These are phyloP conservation scores for Sardina pilchardus DNA, from an alignment of 2,113 vertebrate species.

Conservation along the genomic window DNA sequence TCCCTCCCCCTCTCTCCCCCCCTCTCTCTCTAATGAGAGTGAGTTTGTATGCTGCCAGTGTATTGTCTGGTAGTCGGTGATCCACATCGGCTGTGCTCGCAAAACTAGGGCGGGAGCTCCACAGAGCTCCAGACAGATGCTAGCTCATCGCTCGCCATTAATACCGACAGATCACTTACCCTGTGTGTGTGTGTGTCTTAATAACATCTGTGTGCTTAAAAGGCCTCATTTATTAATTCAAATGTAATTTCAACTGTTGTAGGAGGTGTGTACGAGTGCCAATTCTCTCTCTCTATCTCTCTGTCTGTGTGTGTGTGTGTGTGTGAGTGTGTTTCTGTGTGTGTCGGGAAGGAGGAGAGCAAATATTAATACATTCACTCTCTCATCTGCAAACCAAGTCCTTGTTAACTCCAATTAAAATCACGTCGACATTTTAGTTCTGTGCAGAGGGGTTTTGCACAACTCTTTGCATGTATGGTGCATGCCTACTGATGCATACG, in stretches of 20 bases:
- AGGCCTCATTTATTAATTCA: neutral
- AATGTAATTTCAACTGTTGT: neutral
- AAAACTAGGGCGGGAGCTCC: neutral
- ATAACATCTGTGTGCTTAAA: neutral
- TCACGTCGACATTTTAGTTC: neutral
- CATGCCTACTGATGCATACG: neutral
- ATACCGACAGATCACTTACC: neutral
- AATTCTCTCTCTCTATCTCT: neutral
- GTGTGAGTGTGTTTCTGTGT: neutral
- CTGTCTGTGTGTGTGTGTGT: neutral
- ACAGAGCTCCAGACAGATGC: neutral
- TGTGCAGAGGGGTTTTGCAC: neutral
- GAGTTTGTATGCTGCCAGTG: neutral
- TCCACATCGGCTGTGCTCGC: neutral
- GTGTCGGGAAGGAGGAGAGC: neutral
- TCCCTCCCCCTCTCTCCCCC: neutral
- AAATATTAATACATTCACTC: neutral
- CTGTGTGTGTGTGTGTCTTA: neutral
- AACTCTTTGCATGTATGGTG: neutral
- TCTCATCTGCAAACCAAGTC: neutral
- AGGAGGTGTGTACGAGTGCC: neutral
- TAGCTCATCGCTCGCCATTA: neutral
- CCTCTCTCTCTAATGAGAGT: neutral
- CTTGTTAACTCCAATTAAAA: neutral
- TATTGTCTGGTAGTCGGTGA: conserved; percentile 8